Percentiles rank a stretch among this genome's conserved stretches.
phyloP scores from a whole-genome alignment of 2,888 invertebrate species.

The Noctua pronuba region DNA sequence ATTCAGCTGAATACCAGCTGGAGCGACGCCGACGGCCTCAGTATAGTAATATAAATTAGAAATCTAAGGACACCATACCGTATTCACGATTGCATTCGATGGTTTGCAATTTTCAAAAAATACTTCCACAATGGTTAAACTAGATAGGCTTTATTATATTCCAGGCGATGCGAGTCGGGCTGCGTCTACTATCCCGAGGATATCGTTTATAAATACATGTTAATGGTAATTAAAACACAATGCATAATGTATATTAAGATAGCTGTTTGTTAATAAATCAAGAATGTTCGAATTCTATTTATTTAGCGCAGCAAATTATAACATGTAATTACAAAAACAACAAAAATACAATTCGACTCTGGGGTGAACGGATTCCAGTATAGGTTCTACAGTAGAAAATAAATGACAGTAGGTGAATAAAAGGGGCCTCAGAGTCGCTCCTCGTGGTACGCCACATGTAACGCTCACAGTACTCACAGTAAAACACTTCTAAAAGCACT shows the following conservation, averaged over 20 bases:
- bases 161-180: not conserved
- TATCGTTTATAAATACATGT: too few relatives aligned
- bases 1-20: not conserved
- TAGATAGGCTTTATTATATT: not conserved
- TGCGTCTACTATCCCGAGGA: not conserved
- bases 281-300: not conserved
- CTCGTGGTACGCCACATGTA: slow-evolving; percentile 10
- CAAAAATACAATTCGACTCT: not conserved
- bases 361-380: not conserved
- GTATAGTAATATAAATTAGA: not conserved
- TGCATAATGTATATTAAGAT: not conserved
- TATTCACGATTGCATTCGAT: not conserved
- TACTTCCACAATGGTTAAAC: not conserved
- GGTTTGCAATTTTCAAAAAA: not conserved
- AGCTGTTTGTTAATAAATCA: not conserved
- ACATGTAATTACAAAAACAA: not conserved
- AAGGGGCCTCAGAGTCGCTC: slow-evolving; percentile 5
- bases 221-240: too few relatives aligned
- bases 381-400: not conserved
- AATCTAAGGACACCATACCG: not conserved
- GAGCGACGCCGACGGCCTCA: not conserved
- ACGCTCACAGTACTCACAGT: not conserved
- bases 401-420: not conserved
- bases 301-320: not conserved
- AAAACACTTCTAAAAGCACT: not conserved